Base-by-base conservation (phyloP, 2,888 invertebrate species). In the Tromatobia lineatoria region DNA sequence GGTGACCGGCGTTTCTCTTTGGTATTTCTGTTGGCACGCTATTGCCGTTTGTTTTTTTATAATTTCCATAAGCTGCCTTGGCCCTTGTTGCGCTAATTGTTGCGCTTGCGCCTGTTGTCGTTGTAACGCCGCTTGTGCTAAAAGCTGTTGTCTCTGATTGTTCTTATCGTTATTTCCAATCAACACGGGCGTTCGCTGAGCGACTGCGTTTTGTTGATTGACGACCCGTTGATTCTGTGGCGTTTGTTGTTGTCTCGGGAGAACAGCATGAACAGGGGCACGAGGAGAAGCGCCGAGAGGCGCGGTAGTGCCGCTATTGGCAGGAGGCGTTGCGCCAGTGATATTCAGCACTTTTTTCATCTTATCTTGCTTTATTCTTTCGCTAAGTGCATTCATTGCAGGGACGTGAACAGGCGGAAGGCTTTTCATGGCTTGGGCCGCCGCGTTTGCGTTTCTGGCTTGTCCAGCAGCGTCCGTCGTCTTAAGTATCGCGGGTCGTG, bases 301-400 rank as follows among this genome's bases (percentile, higher is more conserved):
- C 61, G 61, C 25, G 71, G 83, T 18, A 1, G 15, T 52, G 18
- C 34, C 8, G 0, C 20, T 47, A 64, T 66, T 86, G 78, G n/a
- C 50, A 2, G 59, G 15, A 61, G 20, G 79, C 70, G 69, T 50
- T 15, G 57, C 6, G 7, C 25, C 29, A 42, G 11, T n/a, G 18
- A 61, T 15, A 3, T 34, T 15, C 54, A 64, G 45, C 0, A 80
- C 67, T 79, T 84, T 80, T 80, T 90, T 91, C n/a, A 90, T 66
- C 85, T 89, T 91, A 0, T 90, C 89, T 54, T 91, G 90, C 64
- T 90, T 91, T 67, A 92, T 91, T 74, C 90, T 87, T 42, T 93
- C 91, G 75, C 90, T 91, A 18, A 92, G 83, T 25, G 89, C 88
- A n/a, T 90, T 90, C 89, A 93, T 50, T 11, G 69, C 70, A 2